phyloP scores from a whole-genome alignment of 2,113 vertebrate genomes.

The Bubalus kerabau region DNA sequence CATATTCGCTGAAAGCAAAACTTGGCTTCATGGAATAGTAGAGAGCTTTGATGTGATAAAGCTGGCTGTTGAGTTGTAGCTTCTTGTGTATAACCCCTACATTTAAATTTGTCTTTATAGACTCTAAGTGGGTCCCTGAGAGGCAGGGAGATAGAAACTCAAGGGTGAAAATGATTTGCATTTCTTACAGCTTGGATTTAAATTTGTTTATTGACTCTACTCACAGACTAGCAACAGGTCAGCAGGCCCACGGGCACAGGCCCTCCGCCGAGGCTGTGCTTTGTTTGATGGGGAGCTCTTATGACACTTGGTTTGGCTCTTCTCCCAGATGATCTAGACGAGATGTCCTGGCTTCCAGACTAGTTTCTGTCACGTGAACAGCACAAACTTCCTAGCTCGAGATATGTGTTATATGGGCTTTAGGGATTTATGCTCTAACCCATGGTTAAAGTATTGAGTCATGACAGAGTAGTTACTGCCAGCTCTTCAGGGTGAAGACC shows the following conservation, averaged over 20 bases:
- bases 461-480: constrained; percentile 2
- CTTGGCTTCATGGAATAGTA: neutral
- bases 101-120: neutral
- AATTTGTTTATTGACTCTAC: constrained; percentile 44
- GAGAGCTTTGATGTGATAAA: constrained; percentile 28
- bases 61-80: neutral
- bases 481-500: constrained; percentile 16
- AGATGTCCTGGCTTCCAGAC: constrained; percentile 59
- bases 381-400: constrained; percentile 24
- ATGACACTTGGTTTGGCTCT: constrained; percentile 51
- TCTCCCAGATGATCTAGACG: constrained; percentile 55
- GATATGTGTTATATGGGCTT: constrained; percentile 29
- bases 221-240: constrained; percentile 10
- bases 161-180: neutral
- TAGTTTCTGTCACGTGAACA: constrained; percentile 65
- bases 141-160: neutral
- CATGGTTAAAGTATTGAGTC: neutral
- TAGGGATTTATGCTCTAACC: constrained; percentile 45
- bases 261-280: neutral
- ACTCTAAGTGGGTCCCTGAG: neutral
- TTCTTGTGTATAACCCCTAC: neutral
- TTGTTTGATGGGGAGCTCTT: constrained; percentile 40
- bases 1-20: constrained; percentile 12
- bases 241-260: neutral
- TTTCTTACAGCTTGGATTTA: constrained; percentile 43